Evolutionary conservation across 2,113 vertebrate species (phyloP), one percentile per base, ranked within the genome.

Genomic region (Oreotrochilus melanogaster): DNA sequence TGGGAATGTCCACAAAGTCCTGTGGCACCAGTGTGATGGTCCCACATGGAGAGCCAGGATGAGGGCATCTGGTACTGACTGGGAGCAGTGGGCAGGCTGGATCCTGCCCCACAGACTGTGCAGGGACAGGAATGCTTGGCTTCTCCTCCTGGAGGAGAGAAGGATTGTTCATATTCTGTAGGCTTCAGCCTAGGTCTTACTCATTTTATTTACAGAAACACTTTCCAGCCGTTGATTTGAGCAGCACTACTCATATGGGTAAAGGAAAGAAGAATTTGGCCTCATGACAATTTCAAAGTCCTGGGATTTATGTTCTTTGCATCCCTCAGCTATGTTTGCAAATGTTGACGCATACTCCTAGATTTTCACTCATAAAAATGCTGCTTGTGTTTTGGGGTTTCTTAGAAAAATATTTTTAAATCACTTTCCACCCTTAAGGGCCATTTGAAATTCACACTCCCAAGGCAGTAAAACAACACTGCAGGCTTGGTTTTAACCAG

Each of bases 321-420:
- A 86, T 92, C 91, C 48, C 69, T 94, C 69, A 82, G 91, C 97
- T 89, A 94, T 47, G 70, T 90, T 88, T 96, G 92, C 82, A 93
- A 96, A 94, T 92, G 91, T 90, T 96, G 91, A 95, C 15, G 39
- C 72, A 82, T 84, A 80, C 86, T 78, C 92, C 67, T 95, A 64
- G 83, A 56, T 95, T 96, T 93, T 86, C 71, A 86, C 94, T 96
- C 92, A 91, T 88, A 93, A 95, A 95, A 93, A 96, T 86, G 91
- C 92, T 95, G 93, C 88, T 88, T 95, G 88, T 95, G 93, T 92
- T 94, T 92, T 83, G 89, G 86, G 84, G 66, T 92, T 94, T 94
- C 94, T 94, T 93, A 80, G 89, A 94, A 95, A 94, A 93, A 93
- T 94, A 94, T 96, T 96, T 94, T 95, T 86, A 89, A 90, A 96